These are phyloP conservation scores for Stegostoma tigrinum DNA, from an alignment of 2,113 vertebrate genomes.

Conservation along the genomic window DNA sequence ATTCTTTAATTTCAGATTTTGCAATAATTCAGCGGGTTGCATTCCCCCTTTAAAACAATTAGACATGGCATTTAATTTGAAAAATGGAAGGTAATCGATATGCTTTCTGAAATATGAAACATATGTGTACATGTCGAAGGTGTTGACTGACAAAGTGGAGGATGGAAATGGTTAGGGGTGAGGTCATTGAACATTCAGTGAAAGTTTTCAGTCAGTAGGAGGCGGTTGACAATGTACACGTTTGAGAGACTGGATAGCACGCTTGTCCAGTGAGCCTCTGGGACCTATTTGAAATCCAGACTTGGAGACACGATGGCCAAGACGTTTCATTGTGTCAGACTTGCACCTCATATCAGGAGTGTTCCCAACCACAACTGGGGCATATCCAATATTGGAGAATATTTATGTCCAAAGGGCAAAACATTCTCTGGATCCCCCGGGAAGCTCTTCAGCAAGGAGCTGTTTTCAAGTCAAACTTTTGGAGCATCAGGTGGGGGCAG, in stretches of 20 bases:
- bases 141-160: slow-evolving; percentile 5
- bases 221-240: neutral
- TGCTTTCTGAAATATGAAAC: neutral
- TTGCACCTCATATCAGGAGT: neutral
- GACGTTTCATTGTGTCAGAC: too few relatives aligned
- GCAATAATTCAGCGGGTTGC: neutral
- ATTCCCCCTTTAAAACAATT: neutral
- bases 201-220: neutral
- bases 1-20: neutral
- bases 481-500: neutral
- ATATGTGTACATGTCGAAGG: neutral
- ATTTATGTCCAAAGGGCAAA: neutral
- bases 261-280: neutral
- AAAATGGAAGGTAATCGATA: slow-evolving; percentile 17
- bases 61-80: neutral
- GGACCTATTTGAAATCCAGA: neutral
- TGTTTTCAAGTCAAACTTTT: neutral
- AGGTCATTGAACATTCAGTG: neutral
- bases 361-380: neutral
- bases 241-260: neutral
- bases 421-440: neutral
- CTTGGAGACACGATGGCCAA: neutral
- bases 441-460: neutral
- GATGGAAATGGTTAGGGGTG: neutral
- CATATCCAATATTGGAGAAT: neutral